Conservation (phyloP, 2,797 vertebrate species). For the Periparus ater region DNA sequence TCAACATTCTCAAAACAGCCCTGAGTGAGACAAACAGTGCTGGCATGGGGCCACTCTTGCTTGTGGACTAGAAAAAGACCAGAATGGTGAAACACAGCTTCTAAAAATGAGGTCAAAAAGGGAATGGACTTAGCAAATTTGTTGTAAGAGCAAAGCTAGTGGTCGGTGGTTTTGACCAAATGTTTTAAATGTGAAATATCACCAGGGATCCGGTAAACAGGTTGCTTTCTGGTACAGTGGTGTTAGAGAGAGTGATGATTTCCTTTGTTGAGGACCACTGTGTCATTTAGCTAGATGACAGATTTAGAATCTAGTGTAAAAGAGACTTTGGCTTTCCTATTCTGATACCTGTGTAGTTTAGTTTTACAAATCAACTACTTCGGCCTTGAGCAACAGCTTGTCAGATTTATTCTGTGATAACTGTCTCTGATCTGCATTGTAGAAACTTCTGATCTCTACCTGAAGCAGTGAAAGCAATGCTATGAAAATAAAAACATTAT, state of each 20-base stretch:
- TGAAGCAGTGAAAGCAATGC: background rate
- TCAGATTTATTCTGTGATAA: background rate
- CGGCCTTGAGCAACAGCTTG: background rate
- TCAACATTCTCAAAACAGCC: constrained; percentile 8
- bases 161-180: background rate
- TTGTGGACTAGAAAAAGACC: background rate
- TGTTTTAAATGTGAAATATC: background rate
- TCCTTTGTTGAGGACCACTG: background rate
- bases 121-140: background rate
- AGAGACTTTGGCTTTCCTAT: background rate
- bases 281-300: background rate
- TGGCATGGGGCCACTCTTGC: background rate
- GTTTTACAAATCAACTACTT: background rate
- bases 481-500: background rate
- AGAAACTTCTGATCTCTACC: background rate
- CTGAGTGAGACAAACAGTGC: constrained; percentile 29
- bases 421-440: background rate
- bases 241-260: background rate
- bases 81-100: background rate
- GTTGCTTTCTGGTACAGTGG: background rate
- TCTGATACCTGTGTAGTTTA: background rate
- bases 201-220: background rate
- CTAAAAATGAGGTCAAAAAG: constrained; percentile 22
- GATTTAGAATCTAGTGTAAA: background rate
- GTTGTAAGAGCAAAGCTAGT: background rate